These are phyloP conservation scores for Pollimyrus isidori DNA, from an alignment of 2,113 vertebrate genomes.

Conservation along the genomic window DNA sequence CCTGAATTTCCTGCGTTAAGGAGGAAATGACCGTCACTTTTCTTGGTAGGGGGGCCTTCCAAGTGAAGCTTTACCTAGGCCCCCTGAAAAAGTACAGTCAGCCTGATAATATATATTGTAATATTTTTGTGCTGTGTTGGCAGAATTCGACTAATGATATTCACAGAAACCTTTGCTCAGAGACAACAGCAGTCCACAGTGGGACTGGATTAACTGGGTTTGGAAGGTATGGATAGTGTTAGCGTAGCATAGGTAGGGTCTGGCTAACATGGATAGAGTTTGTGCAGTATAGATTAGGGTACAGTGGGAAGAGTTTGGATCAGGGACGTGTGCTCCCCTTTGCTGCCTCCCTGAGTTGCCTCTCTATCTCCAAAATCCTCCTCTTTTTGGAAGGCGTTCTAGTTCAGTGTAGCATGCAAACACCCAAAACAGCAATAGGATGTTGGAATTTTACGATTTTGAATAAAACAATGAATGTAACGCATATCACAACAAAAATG, in stretches of 20 bases:
- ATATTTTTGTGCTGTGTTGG: neutral
- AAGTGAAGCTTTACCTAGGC: neutral
- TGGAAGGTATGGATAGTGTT: too few species aligned
- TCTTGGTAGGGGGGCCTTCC: neutral
- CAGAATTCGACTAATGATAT: neutral
- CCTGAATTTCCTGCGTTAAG: neutral
- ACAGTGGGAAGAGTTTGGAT: neutral
- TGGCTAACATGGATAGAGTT: neutral
- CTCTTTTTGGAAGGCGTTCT: too few species aligned
- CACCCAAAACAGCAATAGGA: too few species aligned
- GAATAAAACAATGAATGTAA: too few species aligned
- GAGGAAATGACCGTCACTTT: neutral
- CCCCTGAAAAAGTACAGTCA: neutral
- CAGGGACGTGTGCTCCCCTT: too few species aligned
- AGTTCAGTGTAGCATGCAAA: too few species aligned
- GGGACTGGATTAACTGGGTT: neutral
- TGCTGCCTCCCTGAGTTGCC: too few species aligned
- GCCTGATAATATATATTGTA: neutral
- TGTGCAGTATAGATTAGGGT: neutral
- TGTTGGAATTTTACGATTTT: too few species aligned
- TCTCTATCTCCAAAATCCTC: too few species aligned
- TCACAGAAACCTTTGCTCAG: neutral
- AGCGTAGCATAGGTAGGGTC: neutral
- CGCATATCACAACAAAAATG: too few species aligned
- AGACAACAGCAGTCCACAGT: neutral